Percentiles rank a stretch among this genome's conserved stretches.
These are phyloP conservation scores for Drosophila ironensis DNA, from an alignment of 1,140 invertebrate species.

Conservation along the genomic window DNA sequence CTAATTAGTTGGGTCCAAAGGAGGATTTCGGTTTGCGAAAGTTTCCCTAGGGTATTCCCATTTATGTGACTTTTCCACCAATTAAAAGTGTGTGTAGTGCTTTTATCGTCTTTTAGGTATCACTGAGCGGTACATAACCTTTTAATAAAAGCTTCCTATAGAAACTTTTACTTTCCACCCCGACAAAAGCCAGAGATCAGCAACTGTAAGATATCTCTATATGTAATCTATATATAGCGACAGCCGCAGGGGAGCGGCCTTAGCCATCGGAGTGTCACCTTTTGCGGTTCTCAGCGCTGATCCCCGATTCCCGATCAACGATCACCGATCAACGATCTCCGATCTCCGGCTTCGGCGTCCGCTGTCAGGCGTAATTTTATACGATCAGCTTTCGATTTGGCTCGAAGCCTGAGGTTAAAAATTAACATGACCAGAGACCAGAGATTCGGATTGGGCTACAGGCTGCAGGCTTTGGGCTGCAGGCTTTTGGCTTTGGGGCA, in stretches of 20 bases:
- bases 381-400: constrained; percentile 78
- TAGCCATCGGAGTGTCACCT: constrained; percentile 66
- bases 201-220: constrained; percentile 47
- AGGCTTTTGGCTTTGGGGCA: constrained; percentile 29
- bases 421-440: constrained; percentile 71
- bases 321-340: neutral
- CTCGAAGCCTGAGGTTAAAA: constrained; percentile 76
- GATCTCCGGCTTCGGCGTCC: constrained; percentile 42
- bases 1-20: constrained; percentile 18
- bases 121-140: no score
- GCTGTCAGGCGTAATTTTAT: constrained; percentile 77
- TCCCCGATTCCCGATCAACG: constrained; percentile 4
- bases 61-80: neutral
- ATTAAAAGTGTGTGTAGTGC: no score
- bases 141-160: constrained; percentile 15
- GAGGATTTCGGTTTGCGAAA: constrained; percentile 22
- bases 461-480: constrained; percentile 68
- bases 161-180: constrained; percentile 35
- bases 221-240: constrained; percentile 67
- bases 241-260: constrained; percentile 48
- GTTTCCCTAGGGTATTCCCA: constrained; percentile 10
- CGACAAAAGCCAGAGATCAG: constrained; percentile 31
- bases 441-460: no score
- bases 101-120: no score
- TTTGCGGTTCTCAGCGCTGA: constrained; percentile 60